Conservation (phyloP, 2,888 invertebrate genomes). For the Erannis defoliaria region DNA sequence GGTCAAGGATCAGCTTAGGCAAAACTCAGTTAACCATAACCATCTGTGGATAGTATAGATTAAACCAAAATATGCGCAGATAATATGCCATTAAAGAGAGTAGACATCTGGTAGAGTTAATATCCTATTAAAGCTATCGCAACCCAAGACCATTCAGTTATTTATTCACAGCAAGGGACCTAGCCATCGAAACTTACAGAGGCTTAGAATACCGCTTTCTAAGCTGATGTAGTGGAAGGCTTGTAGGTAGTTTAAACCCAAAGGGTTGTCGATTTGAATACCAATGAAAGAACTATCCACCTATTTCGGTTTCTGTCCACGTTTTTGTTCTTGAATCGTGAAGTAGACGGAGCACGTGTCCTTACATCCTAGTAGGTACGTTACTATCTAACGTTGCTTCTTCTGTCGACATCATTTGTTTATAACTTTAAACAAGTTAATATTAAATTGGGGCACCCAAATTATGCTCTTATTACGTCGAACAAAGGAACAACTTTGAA, state of each 20-base stretch:
- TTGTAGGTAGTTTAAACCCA: conserved; percentile 1
- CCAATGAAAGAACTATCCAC: conserved; percentile 1
- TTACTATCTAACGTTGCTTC: neutral
- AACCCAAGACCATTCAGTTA: conserved; percentile 15
- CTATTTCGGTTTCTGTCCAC: conserved; percentile 26
- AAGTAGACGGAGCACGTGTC: neutral
- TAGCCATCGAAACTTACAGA: conserved; percentile 18
- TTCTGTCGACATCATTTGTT: neutral
- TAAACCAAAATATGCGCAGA: neutral
- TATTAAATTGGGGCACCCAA: neutral
- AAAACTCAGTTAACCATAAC: too few species aligned
- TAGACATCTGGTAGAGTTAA: neutral
- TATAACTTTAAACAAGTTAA: neutral
- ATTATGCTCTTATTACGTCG: too few species aligned
- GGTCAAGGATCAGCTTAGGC: too few species aligned
- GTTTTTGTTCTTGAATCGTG: conserved; percentile 17
- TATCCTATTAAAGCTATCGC: neutral
- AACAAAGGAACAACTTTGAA: too few species aligned
- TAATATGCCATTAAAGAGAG: neutral
- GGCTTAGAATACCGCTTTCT: conserved; percentile 25
- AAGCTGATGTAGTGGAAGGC: conserved; percentile 11
- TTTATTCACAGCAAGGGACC: conserved; percentile 25
- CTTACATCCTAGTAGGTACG: neutral
- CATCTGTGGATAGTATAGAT: neutral
- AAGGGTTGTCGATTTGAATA: conserved; percentile 25